Conservation (phyloP, 2,888 invertebrate species). For the Gisinianus flammeolus region DNA sequence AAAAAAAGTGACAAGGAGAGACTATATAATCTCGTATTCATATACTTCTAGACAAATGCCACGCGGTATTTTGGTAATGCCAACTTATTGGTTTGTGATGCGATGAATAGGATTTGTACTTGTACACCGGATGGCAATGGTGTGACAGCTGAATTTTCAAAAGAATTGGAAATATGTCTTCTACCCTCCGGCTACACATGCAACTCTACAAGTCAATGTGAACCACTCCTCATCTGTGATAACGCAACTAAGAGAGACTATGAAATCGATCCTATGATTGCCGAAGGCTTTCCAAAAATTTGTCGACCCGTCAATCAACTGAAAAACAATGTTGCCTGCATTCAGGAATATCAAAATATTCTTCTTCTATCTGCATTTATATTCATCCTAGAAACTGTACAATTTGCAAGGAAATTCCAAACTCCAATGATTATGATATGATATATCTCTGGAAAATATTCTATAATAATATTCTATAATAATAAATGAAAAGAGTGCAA, state of each 20-base stretch:
- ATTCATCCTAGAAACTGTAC: too few relatives aligned
- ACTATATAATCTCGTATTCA: background rate
- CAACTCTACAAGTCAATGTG: background rate
- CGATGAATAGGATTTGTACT: constrained; percentile 3
- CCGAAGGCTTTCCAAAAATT: background rate
- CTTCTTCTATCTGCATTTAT: too few relatives aligned
- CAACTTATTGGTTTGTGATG: background rate
- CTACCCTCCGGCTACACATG: constrained; percentile 6
- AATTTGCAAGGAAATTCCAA: too few relatives aligned
- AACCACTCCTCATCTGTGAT: constrained; percentile 6
- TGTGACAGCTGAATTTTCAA: constrained; percentile 10
- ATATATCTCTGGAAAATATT: too few relatives aligned
- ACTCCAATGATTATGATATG: too few relatives aligned
- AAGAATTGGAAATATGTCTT: constrained; percentile 29
- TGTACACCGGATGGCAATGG: background rate
- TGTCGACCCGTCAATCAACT: constrained; percentile 1
- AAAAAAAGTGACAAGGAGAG: background rate
- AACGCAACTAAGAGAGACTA: background rate
- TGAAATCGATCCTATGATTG: constrained; percentile 5
- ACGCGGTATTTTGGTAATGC: background rate
- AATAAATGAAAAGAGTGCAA: too few relatives aligned
- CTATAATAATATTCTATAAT: too few relatives aligned
- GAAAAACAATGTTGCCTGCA: too few relatives aligned
- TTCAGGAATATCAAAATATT: background rate
- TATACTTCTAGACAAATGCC: too few relatives aligned